Percentiles rank a stretch among this genome's conserved stretches.
Evolutionary conservation across 2,113 vertebrate species (phyloP).

Genomic region (Rallus limicola): DNA sequence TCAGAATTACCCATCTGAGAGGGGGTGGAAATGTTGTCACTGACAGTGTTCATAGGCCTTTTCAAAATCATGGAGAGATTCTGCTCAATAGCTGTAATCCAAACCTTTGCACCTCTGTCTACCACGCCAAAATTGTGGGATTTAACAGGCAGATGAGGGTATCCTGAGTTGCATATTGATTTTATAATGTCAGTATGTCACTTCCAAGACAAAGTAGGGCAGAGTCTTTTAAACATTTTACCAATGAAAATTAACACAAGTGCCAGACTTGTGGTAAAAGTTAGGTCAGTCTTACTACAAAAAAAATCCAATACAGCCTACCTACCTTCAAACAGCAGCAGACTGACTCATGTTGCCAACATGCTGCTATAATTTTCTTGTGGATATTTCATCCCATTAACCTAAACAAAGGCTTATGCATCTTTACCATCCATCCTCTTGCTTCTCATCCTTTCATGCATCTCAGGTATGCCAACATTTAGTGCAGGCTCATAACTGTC

Average conservation of each 20-base stretch:
- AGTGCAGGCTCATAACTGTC: background rate
- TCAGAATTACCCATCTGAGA: background rate
- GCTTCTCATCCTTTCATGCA: background rate
- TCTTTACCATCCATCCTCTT: background rate
- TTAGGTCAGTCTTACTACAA: background rate
- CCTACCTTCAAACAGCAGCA: background rate
- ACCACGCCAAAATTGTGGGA: background rate
- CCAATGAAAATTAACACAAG: background rate
- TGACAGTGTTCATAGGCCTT: background rate
- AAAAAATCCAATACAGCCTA: background rate
- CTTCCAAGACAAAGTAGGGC: background rate
- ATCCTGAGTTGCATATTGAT: background rate
- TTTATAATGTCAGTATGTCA: background rate
- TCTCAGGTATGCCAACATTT: fast-evolving
- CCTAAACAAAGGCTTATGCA: fast-evolving
- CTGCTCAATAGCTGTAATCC: background rate
- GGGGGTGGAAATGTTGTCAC: background rate
- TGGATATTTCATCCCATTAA: background rate
- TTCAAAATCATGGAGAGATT: background rate
- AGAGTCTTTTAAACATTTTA: background rate
- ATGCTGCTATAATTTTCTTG: background rate
- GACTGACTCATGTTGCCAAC: background rate
- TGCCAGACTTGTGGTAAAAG: background rate
- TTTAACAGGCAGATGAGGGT: background rate
- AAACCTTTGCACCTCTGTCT: background rate